A percentile compares a stretch with the other conserved stretches of the same genome.
Evolutionary conservation across 2,888 invertebrate genomes (phyloP).

Genomic region (Malachius bipustulatus): DNA sequence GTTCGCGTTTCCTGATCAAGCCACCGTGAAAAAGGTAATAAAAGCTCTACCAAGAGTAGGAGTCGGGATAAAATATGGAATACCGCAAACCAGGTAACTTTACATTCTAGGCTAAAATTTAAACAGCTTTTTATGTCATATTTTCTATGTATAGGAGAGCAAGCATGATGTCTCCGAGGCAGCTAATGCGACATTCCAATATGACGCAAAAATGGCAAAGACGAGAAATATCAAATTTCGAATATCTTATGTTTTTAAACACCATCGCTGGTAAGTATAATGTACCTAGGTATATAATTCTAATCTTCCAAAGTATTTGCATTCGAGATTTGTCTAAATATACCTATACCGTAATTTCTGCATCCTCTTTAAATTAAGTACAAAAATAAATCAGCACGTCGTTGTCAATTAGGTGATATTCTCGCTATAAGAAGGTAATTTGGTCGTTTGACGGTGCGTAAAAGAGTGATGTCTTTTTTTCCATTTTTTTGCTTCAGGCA

Average conservation of each 20-base stretch:
- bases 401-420: too few species aligned
- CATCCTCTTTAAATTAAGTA: too few species aligned
- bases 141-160: constrained; percentile 53
- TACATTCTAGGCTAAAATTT: constrained; percentile 7
- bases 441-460: constrained; percentile 29
- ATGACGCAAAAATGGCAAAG: constrained; percentile 99
- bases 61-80: constrained; percentile 98
- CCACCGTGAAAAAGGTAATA: constrained; percentile 96
- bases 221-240: constrained; percentile 98
- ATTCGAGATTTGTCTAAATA: too few species aligned
- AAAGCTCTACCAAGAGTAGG: constrained; percentile 94
- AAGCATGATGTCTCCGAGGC: constrained; percentile 97
- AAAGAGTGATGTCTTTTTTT: constrained; percentile 24
- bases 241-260: constrained; percentile 99
- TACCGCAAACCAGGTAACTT: constrained; percentile 83
- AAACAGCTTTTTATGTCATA: constrained; percentile 4
- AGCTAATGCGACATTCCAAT: constrained; percentile 97
- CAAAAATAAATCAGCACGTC: too few species aligned
- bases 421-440: constrained; percentile 31
- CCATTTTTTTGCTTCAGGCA: too few species aligned
- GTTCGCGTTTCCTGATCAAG: constrained; percentile 96
- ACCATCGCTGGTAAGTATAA: constrained; percentile 87
- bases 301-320: too few species aligned
- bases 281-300: too few species aligned
- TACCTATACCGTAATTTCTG: too few species aligned